Base-by-base conservation (phyloP, 2,113 vertebrate species). In the Saguinus imperator region DNA sequence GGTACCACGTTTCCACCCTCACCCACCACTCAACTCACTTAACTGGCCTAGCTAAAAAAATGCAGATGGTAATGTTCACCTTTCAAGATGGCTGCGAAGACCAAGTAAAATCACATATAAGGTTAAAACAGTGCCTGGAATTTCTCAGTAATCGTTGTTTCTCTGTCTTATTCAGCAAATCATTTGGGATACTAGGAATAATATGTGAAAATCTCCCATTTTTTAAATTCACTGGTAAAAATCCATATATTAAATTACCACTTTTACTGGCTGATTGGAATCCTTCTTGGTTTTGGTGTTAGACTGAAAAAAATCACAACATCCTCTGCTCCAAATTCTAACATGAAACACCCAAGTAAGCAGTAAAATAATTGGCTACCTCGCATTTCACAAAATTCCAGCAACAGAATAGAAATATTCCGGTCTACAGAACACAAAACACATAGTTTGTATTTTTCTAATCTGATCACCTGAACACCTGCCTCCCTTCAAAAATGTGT, bases 181-280 rank as follows among this genome's bases (percentile, higher is more conserved):
- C n/a, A 35, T 57, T 48, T 86, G n/a, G 40, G 37, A 70, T 40
- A 37, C 40, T 27, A 27, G 52, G 10, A 73, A 57, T 18, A 17
- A 73, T 9, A 48, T 32, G 27, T 16, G 72, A 94, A 79, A 85
- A 88, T 82, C 16, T 13, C n/a, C 16, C 29, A 75, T 94, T 91
- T 52, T 43, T 80, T 87, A 83, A 83, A 58, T n/a, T 64, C 11
- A 87, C 23, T 87, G 70, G 52, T 29, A 90, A 97, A 91, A 95
- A 57, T 92, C 13, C 52, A 55, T 48, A 35, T n/a, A 61, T 86
- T 50, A 94, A 92, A 96, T 87, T 68, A 94, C 58, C 87, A 94
- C 35, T 90, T 89, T 87, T 55, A 81, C 81, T 87, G 27, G 66
- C 32, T 85, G 76, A 27, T 16, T 43, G 75, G 27, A 85, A 45